phyloP scores from a whole-genome alignment of 1,140 invertebrate species.

The Penaeus vannamei region DNA sequence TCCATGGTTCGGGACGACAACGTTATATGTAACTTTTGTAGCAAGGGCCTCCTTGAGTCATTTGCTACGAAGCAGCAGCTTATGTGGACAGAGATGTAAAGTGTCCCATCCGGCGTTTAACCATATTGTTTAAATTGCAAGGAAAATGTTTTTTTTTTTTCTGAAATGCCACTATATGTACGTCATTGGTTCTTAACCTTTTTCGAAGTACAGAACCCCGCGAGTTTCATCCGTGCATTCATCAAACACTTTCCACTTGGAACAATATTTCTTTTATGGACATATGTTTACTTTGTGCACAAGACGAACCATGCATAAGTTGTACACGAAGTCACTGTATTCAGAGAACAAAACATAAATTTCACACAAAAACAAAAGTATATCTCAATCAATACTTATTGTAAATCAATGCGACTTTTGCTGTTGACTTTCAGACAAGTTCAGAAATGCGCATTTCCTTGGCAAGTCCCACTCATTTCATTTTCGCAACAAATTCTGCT shows the following conservation, averaged over 20 bases:
- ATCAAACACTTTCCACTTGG: no score
- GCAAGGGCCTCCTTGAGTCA: no score
- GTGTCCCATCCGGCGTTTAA: no score
- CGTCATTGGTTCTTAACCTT: conserved; percentile 10
- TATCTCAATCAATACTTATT: background rate
- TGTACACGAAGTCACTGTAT: background rate
- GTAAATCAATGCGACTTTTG: conserved; percentile 24
- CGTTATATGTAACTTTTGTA: background rate
- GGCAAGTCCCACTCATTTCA: conserved; percentile 46
- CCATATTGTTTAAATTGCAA: background rate
- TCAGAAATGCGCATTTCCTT: conserved; percentile 23
- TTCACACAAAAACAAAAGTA: conserved; percentile 21
- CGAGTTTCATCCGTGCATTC: background rate
- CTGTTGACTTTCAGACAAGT: background rate
- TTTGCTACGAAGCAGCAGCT: no score
- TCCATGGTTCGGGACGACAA: background rate
- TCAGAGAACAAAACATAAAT: conserved; percentile 7
- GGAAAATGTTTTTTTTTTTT: background rate
- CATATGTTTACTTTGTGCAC: background rate
- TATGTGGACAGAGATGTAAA: no score
- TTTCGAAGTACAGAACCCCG: background rate
- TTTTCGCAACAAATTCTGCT: conserved; percentile 28
- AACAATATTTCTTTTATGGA: background rate
- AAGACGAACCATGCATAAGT: background rate
- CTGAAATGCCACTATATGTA: no score